phyloP scores from a whole-genome alignment of 1,140 invertebrate genomes.

The Tetraneura akinire region DNA sequence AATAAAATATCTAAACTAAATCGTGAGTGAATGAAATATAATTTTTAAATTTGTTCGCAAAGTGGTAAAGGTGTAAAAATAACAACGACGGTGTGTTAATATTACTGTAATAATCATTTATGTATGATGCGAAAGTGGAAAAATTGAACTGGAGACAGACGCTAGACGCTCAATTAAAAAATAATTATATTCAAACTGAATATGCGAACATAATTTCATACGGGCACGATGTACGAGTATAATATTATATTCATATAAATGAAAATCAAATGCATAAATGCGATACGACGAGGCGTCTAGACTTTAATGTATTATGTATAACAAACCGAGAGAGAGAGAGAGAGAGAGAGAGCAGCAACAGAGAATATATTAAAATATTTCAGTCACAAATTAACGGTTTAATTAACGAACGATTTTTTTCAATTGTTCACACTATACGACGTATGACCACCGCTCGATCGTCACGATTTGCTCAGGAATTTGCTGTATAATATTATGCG shows the following conservation, averaged over 20 bases:
- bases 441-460: too few species aligned
- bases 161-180: constrained; percentile 30
- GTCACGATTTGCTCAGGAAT: too few species aligned
- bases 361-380: too few species aligned
- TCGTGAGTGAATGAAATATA: too few species aligned
- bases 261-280: background rate
- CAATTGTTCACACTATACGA: background rate
- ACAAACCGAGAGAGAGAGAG: background rate
- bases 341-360: too few species aligned
- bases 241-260: constrained; percentile 2
- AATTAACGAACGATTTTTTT: constrained; percentile 4
- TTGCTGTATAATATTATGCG: too few species aligned
- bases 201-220: background rate
- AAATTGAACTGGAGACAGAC: background rate
- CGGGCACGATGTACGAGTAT: background rate
- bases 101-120: too few species aligned
- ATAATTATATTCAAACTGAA: background rate
- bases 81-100: too few species aligned
- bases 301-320: background rate
- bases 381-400: constrained; percentile 2
- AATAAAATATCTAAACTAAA: too few species aligned
- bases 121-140: too few species aligned
- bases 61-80: too few species aligned
- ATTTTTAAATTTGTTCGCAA: too few species aligned
- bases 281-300: background rate